Conservation (phyloP, 2,888 invertebrate species). For the Melieria picta region DNA sequence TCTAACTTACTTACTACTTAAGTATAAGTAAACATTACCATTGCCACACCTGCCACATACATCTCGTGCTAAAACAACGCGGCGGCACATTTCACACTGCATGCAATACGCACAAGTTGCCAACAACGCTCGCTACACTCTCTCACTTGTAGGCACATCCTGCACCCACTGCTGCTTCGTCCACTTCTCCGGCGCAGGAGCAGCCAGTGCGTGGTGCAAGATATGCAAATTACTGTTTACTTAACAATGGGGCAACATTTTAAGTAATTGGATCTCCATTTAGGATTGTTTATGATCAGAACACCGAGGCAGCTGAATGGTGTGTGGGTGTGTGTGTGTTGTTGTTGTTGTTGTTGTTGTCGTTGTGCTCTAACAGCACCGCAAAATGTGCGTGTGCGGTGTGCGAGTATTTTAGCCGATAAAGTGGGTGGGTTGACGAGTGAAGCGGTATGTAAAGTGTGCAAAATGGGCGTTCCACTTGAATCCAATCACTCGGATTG, state of each 20-base stretch:
- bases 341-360: too few species aligned
- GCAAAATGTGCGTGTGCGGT: conserved; percentile 15
- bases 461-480: conserved; percentile 55
- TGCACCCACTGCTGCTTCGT: too few species aligned
- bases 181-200: too few species aligned
- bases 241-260: conserved; percentile 64
- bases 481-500: conserved; percentile 58
- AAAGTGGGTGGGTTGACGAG: conserved; percentile 29
- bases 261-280: conserved; percentile 67
- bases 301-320: not conserved
- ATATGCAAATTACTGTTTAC: conserved; percentile 64
- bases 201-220: conserved; percentile 35
- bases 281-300: conserved; percentile 58
- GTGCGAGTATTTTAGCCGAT: not conserved
- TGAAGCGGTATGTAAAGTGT: conserved; percentile 7
- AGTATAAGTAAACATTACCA: too few species aligned
- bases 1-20: too few species aligned
- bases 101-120: too few species aligned
- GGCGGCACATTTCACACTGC: too few species aligned
- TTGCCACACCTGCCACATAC: too few species aligned
- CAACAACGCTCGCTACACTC: too few species aligned
- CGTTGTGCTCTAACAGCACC: conserved; percentile 13
- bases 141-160: too few species aligned
- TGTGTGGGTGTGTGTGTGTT: conserved; percentile 1
- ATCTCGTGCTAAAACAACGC: too few species aligned